Evolutionary conservation across 2,113 vertebrate species (phyloP), one percentile per base, ranked within the genome.

Genomic region (Hyperopisus bebe): DNA sequence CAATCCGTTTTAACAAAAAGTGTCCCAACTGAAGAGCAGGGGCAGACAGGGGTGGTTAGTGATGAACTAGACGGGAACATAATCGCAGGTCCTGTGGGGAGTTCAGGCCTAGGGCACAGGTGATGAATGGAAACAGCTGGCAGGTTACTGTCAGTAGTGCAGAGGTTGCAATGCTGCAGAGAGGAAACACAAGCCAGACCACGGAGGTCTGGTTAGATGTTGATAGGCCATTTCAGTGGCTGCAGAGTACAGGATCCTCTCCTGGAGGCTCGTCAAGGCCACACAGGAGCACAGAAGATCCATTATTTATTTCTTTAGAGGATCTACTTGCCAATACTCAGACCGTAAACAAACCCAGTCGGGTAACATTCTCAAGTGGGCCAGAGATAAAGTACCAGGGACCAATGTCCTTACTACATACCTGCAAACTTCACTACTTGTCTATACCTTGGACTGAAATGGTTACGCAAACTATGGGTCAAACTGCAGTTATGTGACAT

Each of bases 281-380:
- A 0, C 46, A n/a, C 5, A 2, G 46, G 11, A 86, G 83, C 44
- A 9, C 85, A 53, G 50, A 17, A 53, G 7, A 19, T 87, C 39
- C 85, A 87, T 53, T 53, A 87, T 87, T 53, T 19, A 87, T 87
- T 47, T 87, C 83, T 50, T 86, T 50, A 48, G 83, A 86, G 15
- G 83, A 48, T 39, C 74, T 80, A 35, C 74, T 39, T 80, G 31
- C 31, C 31, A 7, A 80, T 42, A 17, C 35, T 77, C 15, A 39
- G 5, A 35, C 70, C 31, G 13, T 39, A 77, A 39, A 77, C 35
- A 80, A 80, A 17, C 74, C 13, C 13, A 80, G 17, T 15, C 35
- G 3, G 74, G 74, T 42, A 80, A 42, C 74, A 6, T 42, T 42
- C 74, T 39, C 74, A 39, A 19, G 74, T 6, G 31, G 11, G 15